Base-by-base conservation (phyloP, 2,888 invertebrate genomes). In the Drosophila paucipuncta region DNA sequence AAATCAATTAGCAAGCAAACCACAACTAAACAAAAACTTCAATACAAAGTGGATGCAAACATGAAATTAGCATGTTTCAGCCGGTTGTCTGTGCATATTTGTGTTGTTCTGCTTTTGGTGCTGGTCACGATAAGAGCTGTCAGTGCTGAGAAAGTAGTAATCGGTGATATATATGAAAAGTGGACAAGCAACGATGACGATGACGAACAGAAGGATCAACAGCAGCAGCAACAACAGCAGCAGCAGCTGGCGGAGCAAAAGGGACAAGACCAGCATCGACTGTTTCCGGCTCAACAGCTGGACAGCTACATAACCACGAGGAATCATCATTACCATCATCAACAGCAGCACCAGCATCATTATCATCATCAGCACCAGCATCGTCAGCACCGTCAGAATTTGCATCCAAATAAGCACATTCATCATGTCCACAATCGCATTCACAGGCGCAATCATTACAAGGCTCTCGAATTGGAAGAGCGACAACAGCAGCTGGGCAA, bases 401-500 rank as follows among this genome's bases (percentile, higher is more conserved):
- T 50, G 22, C 60, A 73, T 31, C 64, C 57, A 22, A 74, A 73
- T 10, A 61, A 58, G 47, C 75, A 66, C 33, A 67, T 54, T 47
- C 68, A 55, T 52, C 43, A 60, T 59, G 50, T 13, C 5, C 78
- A 25, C 37, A 68, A 35, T 22, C 57, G 60, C 35, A 65, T 35
- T 31, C 76, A 71, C 62, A 71, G 57, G 60, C 74, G 63, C 35
- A 85, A 69, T 70, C 85, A 89, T 59, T 91, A 91, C 57, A 62
- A 76, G 61, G 60, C 70, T 0, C 58, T 85, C 59, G 59, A 84
- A 39, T 41, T 82, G 69, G 85, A 86, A 53, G 61, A 78, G 66
- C 78, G 60, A 33, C 83, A 69, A 43, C 91, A 87, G 52, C 91
- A 89, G 55, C 59, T 82, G 58, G 91, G 91, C 50, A 91, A 87